Evolutionary conservation across 2,113 vertebrate genomes (phyloP), one percentile per base, ranked within the genome.

Genomic region (Polyodon spathula): DNA sequence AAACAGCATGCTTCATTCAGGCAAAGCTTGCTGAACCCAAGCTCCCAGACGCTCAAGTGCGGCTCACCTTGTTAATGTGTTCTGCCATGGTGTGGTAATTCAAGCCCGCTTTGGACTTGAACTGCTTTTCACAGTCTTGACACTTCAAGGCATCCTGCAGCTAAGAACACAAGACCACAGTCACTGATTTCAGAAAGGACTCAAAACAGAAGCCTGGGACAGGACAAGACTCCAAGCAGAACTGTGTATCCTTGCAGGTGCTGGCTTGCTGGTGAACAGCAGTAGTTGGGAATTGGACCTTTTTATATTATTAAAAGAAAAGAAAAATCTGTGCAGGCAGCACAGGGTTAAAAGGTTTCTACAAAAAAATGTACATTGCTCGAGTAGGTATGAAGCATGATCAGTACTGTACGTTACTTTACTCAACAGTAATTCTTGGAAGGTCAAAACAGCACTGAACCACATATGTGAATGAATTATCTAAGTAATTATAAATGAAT

Each of bases 31-130:
- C n/a, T n/a, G n/a, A n/a, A n/a, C n/a, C n/a, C n/a, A n/a, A n/a
- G n/a, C n/a, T n/a, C n/a, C n/a, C n/a, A n/a, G n/a, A n/a, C n/a
- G n/a, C n/a, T n/a, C n/a, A n/a, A n/a, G n/a, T n/a, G n/a, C n/a
- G n/a, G 57, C 64, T 58, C 86, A 97, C 94, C 92, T 97, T 95
- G 77, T 88, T 86, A 64, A 81, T 88, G 59, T 98, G 95, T 57
- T 97, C 94, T 0, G 93, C 90, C 94, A 97, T 94, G 65, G 86
- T 92, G 81, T 98, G 95, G 80, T 97, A 98, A 83, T 96, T 97
- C 75, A 97, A 88, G n/a, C 93, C 94, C 0, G 94, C 93, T 80
- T 97, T 97, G 65, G 95, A 98, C 71, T 95, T 91, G 84, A 97
- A 97, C 76, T 98, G 94, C 71, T 98, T 98, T 68, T 90, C 87